phyloP scores from a whole-genome alignment of 2,113 vertebrate genomes.

The Takifugu flavidus region DNA sequence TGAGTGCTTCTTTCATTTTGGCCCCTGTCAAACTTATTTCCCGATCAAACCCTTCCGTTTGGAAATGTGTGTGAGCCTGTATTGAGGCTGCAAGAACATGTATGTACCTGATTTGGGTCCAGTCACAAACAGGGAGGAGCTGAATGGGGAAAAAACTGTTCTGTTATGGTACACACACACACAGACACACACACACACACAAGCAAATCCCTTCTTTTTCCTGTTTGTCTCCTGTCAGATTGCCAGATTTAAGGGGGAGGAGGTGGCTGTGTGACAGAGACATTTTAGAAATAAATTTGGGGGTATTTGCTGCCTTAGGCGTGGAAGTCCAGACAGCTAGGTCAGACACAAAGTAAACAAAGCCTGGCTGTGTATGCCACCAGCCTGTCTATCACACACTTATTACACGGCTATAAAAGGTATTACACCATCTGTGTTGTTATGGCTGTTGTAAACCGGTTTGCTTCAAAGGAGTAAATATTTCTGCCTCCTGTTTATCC shows the following conservation, averaged over 20 bases:
- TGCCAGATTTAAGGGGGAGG: conserved; percentile 18
- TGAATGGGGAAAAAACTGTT: neutral
- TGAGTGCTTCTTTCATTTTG: neutral
- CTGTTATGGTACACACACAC: neutral
- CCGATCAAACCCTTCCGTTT: conserved; percentile 16
- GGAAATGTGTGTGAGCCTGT: neutral
- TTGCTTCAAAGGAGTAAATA: neutral
- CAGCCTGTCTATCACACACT: conserved; percentile 39
- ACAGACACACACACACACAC: neutral
- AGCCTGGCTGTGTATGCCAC: conserved; percentile 49
- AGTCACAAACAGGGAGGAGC: neutral
- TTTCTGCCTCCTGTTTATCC: neutral
- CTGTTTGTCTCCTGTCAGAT: conserved; percentile 38
- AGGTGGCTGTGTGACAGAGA: conserved; percentile 14
- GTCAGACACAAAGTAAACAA: conserved; percentile 75
- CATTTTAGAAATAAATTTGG: conserved; percentile 49
- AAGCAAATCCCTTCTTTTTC: conserved; percentile 6
- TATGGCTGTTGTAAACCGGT: neutral
- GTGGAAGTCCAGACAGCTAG: conserved; percentile 57
- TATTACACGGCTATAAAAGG: conserved; percentile 37
- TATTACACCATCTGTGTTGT: neutral
- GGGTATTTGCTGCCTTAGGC: conserved; percentile 43
- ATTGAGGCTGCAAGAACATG: neutral
- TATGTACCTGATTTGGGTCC: conserved; percentile 11
- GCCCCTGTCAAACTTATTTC: neutral